Evolutionary conservation across 2,888 invertebrate species (phyloP).

Genomic region (Plagodis pulveraria): DNA sequence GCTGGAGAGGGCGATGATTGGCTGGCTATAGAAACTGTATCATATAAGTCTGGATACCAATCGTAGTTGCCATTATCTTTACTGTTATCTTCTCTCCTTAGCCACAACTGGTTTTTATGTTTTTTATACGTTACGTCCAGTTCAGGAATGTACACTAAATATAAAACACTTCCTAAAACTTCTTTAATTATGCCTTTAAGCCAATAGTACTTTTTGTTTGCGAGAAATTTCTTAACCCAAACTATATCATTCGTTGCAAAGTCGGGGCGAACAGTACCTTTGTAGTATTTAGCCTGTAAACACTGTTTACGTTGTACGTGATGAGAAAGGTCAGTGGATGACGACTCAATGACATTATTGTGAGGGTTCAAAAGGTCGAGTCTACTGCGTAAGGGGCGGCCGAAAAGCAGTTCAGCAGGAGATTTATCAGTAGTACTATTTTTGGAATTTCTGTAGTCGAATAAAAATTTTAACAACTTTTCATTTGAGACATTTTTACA

Average conservation of each 20-base stretch:
- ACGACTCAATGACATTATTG: constrained; percentile 16
- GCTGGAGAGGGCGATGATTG: too few species aligned
- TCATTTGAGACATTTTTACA: constrained; percentile 8
- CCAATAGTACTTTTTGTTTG: not conserved
- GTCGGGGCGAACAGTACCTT: constrained; percentile 2
- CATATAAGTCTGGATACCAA: constrained; percentile 13
- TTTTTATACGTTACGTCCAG: not conserved
- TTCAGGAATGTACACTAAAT: constrained; percentile 1
- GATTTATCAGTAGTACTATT: constrained; percentile 29
- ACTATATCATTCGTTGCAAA: not conserved
- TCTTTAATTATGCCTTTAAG: too few species aligned
- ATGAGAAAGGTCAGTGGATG: constrained; percentile 8
- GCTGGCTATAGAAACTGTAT: too few species aligned
- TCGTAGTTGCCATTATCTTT: not conserved
- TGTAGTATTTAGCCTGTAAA: constrained; percentile 23
- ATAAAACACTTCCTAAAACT: constrained; percentile 1
- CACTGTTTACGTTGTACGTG: constrained; percentile 19
- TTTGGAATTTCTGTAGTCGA: constrained; percentile 28
- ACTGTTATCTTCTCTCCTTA: not conserved
- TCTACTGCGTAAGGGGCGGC: constrained; percentile 22
- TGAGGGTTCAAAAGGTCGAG: not conserved
- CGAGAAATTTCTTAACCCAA: not conserved
- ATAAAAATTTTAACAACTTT: constrained; percentile 30
- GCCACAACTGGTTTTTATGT: constrained; percentile 1
- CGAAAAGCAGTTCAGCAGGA: constrained; percentile 36